Conservation (phyloP, 2,113 vertebrate species). For the Climacteris rufus region DNA sequence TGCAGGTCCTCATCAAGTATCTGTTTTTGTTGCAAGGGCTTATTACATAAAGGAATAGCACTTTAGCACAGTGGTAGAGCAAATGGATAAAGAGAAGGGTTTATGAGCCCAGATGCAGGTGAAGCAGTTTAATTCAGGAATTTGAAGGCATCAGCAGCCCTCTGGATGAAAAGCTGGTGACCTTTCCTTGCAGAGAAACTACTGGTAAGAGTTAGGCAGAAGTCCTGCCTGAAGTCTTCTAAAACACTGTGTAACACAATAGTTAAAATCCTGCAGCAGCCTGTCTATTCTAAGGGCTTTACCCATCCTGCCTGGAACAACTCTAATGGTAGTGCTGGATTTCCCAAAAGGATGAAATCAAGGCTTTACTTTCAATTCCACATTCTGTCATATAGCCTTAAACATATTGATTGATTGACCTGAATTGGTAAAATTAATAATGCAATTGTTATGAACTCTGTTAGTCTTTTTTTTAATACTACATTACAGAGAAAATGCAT, state of each 20-base stretch:
- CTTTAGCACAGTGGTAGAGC: neutral
- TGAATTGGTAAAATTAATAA: neutral
- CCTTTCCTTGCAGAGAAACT: neutral
- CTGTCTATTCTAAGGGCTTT: neutral
- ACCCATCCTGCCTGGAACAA: neutral
- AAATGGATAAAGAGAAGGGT: neutral
- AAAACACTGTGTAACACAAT: neutral
- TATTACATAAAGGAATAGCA: neutral
- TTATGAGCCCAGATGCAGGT: neutral
- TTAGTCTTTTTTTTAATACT: neutral
- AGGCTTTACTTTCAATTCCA: neutral
- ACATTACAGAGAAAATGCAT: neutral
- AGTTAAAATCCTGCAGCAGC: neutral
- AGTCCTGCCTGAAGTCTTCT: neutral
- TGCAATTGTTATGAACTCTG: neutral
- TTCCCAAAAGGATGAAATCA: neutral
- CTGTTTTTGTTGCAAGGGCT: neutral
- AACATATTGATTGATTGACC: neutral
- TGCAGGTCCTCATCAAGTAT: neutral
- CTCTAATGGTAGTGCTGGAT: neutral
- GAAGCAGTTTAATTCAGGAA: neutral
- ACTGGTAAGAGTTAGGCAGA: neutral
- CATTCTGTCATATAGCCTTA: neutral
- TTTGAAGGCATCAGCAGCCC: neutral
- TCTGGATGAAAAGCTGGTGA: neutral